Base-by-base conservation (phyloP, 2,888 invertebrate species). In the Nemoura dubitans region DNA sequence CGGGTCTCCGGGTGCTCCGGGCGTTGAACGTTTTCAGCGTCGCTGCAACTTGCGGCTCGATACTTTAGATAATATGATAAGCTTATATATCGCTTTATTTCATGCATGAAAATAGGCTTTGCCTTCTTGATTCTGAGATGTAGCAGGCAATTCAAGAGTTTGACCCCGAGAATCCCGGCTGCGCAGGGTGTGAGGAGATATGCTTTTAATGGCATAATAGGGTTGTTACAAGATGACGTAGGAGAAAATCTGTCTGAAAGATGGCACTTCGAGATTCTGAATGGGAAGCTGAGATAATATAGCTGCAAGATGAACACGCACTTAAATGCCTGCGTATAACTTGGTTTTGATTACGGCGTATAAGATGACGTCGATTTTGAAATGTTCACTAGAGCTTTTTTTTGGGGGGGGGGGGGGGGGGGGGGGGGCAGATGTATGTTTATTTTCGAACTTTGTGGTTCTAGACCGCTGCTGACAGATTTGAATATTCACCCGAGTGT, bases 191-290 rank as follows among this genome's bases (percentile, higher is more conserved):
- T 78, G 78, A 6, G 27, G 10, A 2, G 21, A 5, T 6, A 78
- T 26, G 78, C 5, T 3, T 78, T 78, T 26, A 78, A 78, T 78
- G 78, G 27, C 78, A 10, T 78, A 78, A 78, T 78, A 78, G 78
- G 78, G 26, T 78, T 27, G 78, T 78, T 78, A n/a, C n/a, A 78
- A 78, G 78, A 78, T 78, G 27, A 78, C 78, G 78, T 78, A 78
- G 28, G 28, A 78, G 78, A 78, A 78, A 78, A 78, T 28, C 27
- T 27, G 78, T 25, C 27, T 78, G 7, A 78, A 78, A 78, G 28
- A 26, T 78, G 28, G 28, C 25, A 0, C 27, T 26, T 26, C 5
- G 3, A 6, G 26, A 14, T 10, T 78, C 10, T 78, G 28, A 27
- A n/a, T 5, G 76, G 27, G 78, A 27, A 78, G 59, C 59, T 59